A percentile compares a stretch with the other conserved stretches of the same genome.
Evolutionary conservation across 1,140 invertebrate genomes (phyloP).

Genomic region (Platorchestia sp.): DNA sequence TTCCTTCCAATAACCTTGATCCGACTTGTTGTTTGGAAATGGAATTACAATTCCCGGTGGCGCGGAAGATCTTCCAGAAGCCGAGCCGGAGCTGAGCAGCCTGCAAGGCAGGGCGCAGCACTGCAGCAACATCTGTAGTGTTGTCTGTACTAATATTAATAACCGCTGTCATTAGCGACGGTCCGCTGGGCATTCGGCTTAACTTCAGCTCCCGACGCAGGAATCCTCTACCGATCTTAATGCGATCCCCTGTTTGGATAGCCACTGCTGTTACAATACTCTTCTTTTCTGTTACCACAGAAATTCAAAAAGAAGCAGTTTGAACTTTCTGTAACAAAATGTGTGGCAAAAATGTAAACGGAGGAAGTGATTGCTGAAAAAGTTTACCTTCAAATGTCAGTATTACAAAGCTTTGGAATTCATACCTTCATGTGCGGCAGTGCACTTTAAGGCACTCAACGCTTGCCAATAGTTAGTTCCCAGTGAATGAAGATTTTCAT

Average conservation of each 20-base stretch:
- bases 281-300: neutral
- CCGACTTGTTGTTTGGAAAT: neutral
- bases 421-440: too few relatives aligned
- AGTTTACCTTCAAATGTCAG: too few relatives aligned
- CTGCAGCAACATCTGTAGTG: conserved; percentile 32
- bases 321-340: too few relatives aligned
- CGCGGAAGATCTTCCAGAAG: neutral
- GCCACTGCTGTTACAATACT: neutral
- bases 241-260: neutral
- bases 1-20: neutral
- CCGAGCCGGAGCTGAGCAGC: neutral
- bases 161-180: neutral
- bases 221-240: neutral
- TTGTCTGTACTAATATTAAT: conserved; percentile 43
- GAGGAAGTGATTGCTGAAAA: too few relatives aligned
- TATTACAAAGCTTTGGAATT: too few relatives aligned
- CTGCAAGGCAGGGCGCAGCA: neutral
- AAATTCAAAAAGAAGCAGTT: neutral
- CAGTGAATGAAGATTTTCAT: too few relatives aligned
- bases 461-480: too few relatives aligned
- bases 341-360: too few relatives aligned
- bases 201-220: neutral
- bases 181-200: neutral
- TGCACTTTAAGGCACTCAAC: too few relatives aligned
- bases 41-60: conserved; percentile 7